Evolutionary conservation across 2,888 invertebrate species (phyloP).

Genomic region (Erebia ligea): DNA sequence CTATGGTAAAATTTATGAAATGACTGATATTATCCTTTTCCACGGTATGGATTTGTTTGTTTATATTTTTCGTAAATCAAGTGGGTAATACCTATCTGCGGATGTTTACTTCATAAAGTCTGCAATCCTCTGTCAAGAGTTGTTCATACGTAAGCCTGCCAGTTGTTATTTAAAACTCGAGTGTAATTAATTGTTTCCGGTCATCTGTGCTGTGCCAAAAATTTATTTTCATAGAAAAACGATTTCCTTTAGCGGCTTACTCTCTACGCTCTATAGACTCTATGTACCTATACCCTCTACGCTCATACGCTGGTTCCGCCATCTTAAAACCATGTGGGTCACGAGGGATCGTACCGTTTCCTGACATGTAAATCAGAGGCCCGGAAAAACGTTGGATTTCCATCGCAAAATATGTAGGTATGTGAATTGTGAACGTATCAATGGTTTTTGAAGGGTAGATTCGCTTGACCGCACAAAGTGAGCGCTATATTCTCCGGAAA

Average conservation of each 20-base stretch:
- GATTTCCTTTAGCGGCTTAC: not conserved
- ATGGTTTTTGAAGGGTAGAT: no score
- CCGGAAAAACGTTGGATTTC: no score
- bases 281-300: no score
- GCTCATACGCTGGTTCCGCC: no score
- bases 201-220: slow-evolving; percentile 17
- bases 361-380: no score
- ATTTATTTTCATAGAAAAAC: not conserved
- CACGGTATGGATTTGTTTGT: not conserved
- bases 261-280: no score
- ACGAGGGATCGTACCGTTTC: no score
- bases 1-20: not conserved
- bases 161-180: slow-evolving; percentile 21
- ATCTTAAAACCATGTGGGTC: no score
- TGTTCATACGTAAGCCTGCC: slow-evolving; percentile 22
- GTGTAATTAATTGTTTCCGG: slow-evolving; percentile 29
- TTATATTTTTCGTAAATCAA: slow-evolving; percentile 15
- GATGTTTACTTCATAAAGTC: slow-evolving; percentile 36
- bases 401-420: no score
- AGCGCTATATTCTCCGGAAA: no score
- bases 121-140: slow-evolving; percentile 18
- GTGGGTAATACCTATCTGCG: slow-evolving; percentile 16
- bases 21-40: slow-evolving; percentile 4
- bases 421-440: no score
- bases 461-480: no score